phyloP scores from a whole-genome alignment of 2,888 invertebrate genomes.

The Pegoplata infirma region DNA sequence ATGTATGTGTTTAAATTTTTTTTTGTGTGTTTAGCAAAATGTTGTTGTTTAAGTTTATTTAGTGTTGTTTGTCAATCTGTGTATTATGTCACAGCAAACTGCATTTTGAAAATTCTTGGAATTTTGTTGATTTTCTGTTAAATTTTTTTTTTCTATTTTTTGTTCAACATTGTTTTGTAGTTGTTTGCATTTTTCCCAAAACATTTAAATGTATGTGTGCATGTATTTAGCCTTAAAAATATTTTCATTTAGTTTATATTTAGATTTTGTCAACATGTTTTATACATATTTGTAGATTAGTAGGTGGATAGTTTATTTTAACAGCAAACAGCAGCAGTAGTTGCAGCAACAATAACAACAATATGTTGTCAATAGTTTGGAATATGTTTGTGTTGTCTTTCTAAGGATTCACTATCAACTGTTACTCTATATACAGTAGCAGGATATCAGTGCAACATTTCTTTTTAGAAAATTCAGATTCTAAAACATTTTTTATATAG shows the following conservation, averaged over 20 bases:
- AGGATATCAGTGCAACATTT: too few species aligned
- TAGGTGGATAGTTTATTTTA: not conserved
- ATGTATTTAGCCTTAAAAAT: not conserved
- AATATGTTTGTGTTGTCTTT: not conserved
- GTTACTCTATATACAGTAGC: too few species aligned
- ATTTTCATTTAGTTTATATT: slow-evolving; percentile 4
- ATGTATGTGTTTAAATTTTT: not conserved
- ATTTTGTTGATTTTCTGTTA: slow-evolving; percentile 2
- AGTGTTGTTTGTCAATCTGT: slow-evolving; percentile 64
- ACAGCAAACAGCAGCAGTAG: too few species aligned
- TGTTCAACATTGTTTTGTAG: too few species aligned
- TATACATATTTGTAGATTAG: slow-evolving; percentile 1
- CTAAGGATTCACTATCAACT: too few species aligned
- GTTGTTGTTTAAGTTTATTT: slow-evolving; percentile 30
- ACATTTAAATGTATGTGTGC: not conserved
- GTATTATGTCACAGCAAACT: slow-evolving; percentile 39
- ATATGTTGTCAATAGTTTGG: too few species aligned
- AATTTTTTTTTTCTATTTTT: not conserved
- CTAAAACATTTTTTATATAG: too few species aligned
- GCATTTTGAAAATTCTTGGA: slow-evolving; percentile 40
- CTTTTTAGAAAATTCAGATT: too few species aligned
- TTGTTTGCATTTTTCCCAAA: not conserved
- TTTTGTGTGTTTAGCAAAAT: slow-evolving; percentile 19
- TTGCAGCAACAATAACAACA: too few species aligned
- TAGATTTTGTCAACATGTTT: slow-evolving; percentile 14